These are phyloP conservation scores for Parnassius smintheus DNA, from an alignment of 2,888 invertebrate species.

Conservation along the genomic window DNA sequence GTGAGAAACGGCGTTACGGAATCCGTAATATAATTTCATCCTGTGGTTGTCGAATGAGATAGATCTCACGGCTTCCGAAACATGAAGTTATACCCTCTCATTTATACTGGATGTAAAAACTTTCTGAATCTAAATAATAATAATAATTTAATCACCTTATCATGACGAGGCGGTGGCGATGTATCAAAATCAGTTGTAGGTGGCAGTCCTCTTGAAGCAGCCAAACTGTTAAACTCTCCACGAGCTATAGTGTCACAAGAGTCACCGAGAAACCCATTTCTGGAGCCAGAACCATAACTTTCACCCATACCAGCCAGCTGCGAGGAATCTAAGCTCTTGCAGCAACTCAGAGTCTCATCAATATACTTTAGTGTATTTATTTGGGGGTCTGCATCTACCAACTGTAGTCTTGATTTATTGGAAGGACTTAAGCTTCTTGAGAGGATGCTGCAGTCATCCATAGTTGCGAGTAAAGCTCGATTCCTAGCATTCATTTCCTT, in stretches of 20 bases:
- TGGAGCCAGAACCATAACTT: conserved; percentile 65
- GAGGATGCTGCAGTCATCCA: conserved; percentile 76
- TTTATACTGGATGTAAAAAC: too few species aligned
- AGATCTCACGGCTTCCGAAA: too few species aligned
- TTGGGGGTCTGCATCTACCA: conserved; percentile 74
- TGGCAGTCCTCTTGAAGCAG: conserved; percentile 48
- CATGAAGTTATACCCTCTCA: too few species aligned
- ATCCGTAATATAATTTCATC: too few species aligned
- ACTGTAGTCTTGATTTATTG: conserved; percentile 63
- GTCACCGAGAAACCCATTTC: conserved; percentile 69
- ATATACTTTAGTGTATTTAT: conserved; percentile 83
- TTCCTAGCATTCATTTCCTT: conserved; percentile 75
- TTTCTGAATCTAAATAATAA: too few species aligned
- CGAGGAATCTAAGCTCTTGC: conserved; percentile 73
- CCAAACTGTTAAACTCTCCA: conserved; percentile 63
- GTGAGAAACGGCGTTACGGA: too few species aligned
- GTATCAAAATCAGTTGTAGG: conserved; percentile 60
- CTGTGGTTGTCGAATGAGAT: too few species aligned
- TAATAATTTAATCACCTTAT: conserved; percentile 49
- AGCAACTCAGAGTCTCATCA: conserved; percentile 79
- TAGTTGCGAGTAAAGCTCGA: conserved; percentile 75
- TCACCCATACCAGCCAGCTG: conserved; percentile 75
- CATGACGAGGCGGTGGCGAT: conserved; percentile 57
- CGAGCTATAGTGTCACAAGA: conserved; percentile 73
- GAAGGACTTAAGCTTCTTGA: conserved; percentile 74